Conservation (phyloP, 1,140 invertebrate species). For the Cherax destructor region DNA sequence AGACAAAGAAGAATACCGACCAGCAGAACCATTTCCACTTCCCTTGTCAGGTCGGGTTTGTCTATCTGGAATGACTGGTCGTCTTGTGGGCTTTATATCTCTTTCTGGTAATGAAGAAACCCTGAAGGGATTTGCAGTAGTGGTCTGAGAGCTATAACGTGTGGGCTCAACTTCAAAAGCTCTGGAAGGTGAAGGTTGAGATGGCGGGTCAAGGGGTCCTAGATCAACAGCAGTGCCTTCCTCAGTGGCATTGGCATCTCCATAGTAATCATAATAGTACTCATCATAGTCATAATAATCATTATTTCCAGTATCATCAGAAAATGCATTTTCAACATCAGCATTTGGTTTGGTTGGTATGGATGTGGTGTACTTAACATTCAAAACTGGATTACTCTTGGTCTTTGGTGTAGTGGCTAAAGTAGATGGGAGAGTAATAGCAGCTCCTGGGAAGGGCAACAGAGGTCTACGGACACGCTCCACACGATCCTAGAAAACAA, state of each 20-base stretch:
- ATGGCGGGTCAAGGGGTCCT: constrained; percentile 52
- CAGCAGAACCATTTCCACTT: neutral
- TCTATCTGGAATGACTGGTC: neutral
- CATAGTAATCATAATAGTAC: constrained; percentile 41
- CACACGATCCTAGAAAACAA: constrained; percentile 36
- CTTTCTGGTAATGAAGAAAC: neutral
- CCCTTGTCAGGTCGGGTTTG: neutral
- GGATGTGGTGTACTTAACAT: neutral
- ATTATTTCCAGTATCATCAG: constrained; percentile 9
- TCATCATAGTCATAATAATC: constrained; percentile 51
- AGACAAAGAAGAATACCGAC: constrained; percentile 44
- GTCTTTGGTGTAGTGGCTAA: neutral
- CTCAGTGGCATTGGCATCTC: neutral
- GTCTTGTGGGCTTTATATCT: neutral
- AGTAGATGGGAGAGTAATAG: neutral
- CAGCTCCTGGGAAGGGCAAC: neutral
- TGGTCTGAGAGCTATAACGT: neutral
- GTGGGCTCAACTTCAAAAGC: neutral
- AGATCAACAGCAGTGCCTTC: constrained; percentile 2
- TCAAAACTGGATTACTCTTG: neutral
- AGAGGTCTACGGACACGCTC: constrained; percentile 24
- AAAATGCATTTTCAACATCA: constrained; percentile 14
- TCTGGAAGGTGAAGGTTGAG: neutral
- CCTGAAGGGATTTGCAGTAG: constrained; percentile 21
- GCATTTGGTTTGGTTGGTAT: neutral